A percentile compares a stretch with the other conserved stretches of the same genome.
Evolutionary conservation across 2,888 invertebrate genomes (phyloP).

Genomic region (Dromius quadrimaculatus): DNA sequence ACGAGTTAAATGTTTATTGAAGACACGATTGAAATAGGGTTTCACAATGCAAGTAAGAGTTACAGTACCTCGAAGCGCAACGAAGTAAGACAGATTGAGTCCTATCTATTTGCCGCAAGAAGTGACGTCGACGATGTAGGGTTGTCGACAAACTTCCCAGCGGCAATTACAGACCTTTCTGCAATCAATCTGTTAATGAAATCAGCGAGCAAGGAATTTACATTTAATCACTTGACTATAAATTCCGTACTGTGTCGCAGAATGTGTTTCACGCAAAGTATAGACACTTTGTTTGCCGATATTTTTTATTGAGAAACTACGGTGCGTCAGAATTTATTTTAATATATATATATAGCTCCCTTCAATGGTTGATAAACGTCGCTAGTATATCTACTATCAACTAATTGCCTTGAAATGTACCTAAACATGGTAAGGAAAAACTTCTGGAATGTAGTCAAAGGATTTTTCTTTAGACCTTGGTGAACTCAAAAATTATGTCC

Average conservation of each 20-base stretch:
- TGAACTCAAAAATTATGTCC: no score
- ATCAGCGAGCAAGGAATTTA: constrained; percentile 56
- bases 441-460: no score
- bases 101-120: constrained; percentile 47
- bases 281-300: no score
- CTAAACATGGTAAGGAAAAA: no score
- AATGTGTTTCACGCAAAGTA: no score
- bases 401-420: neutral
- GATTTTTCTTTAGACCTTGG: no score
- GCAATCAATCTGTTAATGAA: constrained; percentile 61
- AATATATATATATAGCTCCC: constrained; percentile 18
- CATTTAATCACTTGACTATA: constrained; percentile 51
- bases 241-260: constrained; percentile 39
- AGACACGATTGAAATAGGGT: constrained; percentile 15
- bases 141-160: constrained; percentile 2
- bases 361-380: neutral
- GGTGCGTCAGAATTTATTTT: neutral
- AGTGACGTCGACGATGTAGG: constrained; percentile 6
- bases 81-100: constrained; percentile 49
- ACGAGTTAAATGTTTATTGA: no score
- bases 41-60: constrained; percentile 46
- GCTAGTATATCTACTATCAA: no score
- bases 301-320: no score
- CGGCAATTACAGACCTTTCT: constrained; percentile 49
- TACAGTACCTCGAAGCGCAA: constrained; percentile 45